Evolutionary conservation across 2,797 vertebrate species (phyloP), one percentile per base, ranked within the genome.

Genomic region (Artibeus lituratus): DNA sequence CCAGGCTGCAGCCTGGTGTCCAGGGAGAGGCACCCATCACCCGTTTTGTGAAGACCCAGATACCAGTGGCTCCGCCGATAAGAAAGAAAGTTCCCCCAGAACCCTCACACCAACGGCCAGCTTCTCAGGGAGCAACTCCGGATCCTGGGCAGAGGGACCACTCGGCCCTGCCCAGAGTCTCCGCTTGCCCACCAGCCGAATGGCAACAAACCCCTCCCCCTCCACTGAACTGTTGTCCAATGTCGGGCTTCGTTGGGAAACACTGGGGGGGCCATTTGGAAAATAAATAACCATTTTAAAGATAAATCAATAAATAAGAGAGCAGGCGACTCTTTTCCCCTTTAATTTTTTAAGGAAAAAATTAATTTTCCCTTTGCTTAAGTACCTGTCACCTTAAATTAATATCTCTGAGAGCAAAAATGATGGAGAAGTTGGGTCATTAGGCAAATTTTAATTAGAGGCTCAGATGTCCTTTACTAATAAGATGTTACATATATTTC

Each of bases 371-470:
- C 95, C 97, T 96, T 97, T 91, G 97, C 97, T 94, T 98, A 98
- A 99, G 98, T 98, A 98, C 96, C 98, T 87, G 97, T 98, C 98
- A 96, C 96, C 94, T 98, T 97, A 98, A 98, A 98, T 98, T 98
- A 98, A 98, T 49, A 90, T 97, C 96, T 98, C 96, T 19, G 90
- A 96, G 96, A 97, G 97, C 37, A 90, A 98, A 98, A 98, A 98
- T 97, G 98, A 98, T 3, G 29, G 98, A 98, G 98, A 98, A 98
- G 98, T 96, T 97, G 97, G 98, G 98, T 98, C 98, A 98, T 99
- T 98, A 99, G 98, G 98, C 98, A 98, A 98, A 98, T 98, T 98
- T 98, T 98, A 98, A 99, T 98, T 98, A 98, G 97, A 98, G 96
- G 73, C 98, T 99, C 98, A 98, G 98, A 98, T 98, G 98, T 98